A percentile compares a stretch with the other conserved stretches of the same genome.
Evolutionary conservation across 2,113 vertebrate genomes (phyloP).

Genomic region (Pristiophorus japonicus): DNA sequence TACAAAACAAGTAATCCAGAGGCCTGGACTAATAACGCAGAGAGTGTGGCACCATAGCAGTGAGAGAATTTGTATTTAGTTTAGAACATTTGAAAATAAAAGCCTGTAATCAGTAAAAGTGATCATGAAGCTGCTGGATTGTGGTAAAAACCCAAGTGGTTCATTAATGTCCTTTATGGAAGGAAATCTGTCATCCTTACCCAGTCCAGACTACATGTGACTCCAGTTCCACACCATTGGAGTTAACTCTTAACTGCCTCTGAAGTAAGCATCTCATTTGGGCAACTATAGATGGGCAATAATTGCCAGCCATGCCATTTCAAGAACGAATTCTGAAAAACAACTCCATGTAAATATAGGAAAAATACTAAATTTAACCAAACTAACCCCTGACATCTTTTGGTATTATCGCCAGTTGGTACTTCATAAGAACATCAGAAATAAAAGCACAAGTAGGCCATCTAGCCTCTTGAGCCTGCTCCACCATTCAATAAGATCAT

Average conservation of each 20-base stretch:
- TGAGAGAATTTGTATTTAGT: neutral
- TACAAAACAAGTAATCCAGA: neutral
- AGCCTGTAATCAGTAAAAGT: neutral
- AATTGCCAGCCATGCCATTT: neutral
- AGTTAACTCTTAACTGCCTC: neutral
- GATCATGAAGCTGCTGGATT: neutral
- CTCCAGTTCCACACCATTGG: neutral
- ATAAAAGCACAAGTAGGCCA: too few relatives aligned
- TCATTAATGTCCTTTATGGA: neutral
- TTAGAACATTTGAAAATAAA: neutral
- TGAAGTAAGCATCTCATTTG: neutral
- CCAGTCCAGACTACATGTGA: neutral
- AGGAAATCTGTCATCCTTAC: neutral
- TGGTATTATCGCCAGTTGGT: too few relatives aligned
- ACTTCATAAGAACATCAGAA: too few relatives aligned
- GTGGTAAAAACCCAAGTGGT: neutral
- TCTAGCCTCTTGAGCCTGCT: too few relatives aligned
- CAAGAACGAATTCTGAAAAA: neutral
- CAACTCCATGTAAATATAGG: neutral
- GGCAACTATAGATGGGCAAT: neutral
- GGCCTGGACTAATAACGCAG: neutral
- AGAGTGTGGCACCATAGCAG: neutral
- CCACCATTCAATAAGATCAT: too few relatives aligned
- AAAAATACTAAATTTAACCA: neutral
- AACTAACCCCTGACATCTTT: neutral